These are phyloP conservation scores for Salmo trutta DNA, from an alignment of 2,797 vertebrate genomes.

Conservation along the genomic window DNA sequence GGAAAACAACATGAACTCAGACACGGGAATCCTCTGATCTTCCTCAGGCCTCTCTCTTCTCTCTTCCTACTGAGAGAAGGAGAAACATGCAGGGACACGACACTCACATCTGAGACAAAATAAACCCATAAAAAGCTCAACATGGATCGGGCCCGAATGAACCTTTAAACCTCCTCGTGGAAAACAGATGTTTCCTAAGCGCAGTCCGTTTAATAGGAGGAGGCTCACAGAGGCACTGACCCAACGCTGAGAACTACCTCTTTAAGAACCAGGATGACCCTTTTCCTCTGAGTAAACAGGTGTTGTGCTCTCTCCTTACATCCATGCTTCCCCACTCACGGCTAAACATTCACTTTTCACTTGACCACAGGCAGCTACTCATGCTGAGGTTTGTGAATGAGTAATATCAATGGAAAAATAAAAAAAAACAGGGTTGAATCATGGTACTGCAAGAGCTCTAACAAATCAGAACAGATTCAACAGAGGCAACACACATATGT, in stretches of 20 bases:
- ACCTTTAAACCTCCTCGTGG: background rate
- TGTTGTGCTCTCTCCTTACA: background rate
- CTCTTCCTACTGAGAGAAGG: background rate
- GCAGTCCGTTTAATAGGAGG: background rate
- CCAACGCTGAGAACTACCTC: background rate
- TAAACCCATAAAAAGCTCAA: background rate
- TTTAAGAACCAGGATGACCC: background rate
- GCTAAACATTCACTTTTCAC: conserved; percentile 12
- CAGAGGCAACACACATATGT: background rate
- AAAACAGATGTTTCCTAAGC: background rate
- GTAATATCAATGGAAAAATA: background rate
- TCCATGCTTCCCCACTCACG: background rate
- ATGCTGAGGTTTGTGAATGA: conserved; percentile 34
- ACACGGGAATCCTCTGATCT: background rate
- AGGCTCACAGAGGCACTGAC: background rate
- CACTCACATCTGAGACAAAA: background rate
- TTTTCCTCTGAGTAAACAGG: conserved; percentile 24
- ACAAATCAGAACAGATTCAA: background rate
- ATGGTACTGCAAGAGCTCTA: background rate
- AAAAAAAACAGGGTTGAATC: background rate
- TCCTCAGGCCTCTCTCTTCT: background rate
- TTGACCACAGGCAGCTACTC: background rate
- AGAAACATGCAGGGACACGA: background rate
- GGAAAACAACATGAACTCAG: background rate
- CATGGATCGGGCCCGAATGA: background rate